Conservation (phyloP, 2,888 invertebrate species). For the Hecatera dysodea region DNA sequence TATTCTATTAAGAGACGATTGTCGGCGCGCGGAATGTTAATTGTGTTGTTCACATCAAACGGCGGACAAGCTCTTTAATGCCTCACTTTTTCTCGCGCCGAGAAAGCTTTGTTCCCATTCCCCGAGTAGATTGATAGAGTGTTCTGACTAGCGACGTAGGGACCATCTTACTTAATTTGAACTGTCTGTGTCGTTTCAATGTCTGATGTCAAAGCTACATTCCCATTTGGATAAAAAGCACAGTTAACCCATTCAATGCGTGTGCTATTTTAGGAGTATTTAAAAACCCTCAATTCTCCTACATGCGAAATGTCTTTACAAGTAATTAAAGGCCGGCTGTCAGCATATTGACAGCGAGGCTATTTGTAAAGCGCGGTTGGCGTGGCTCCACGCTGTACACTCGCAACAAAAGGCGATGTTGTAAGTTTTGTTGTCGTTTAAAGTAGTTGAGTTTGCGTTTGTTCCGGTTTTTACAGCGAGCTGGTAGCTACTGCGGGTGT, state of each 20-base stretch:
- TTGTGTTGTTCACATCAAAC: constrained; percentile 66
- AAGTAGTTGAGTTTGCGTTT: constrained; percentile 52
- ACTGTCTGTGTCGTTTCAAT: not conserved
- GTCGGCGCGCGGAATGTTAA: constrained; percentile 73
- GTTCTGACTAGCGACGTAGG: constrained; percentile 2
- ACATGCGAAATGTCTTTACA: not conserved
- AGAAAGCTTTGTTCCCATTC: constrained; percentile 39
- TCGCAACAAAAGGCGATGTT: constrained; percentile 54
- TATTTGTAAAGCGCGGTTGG: not conserved
- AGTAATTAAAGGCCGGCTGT: not conserved
- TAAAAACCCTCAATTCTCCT: not conserved
- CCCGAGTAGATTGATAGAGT: constrained; percentile 26
- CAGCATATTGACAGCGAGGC: not conserved
- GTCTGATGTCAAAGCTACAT: not conserved
- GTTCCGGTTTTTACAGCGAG: constrained; percentile 45
- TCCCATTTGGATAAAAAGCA: not conserved
- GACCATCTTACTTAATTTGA: constrained; percentile 35
- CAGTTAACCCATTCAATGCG: not conserved
- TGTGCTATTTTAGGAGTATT: not conserved
- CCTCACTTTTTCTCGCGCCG: constrained; percentile 23
- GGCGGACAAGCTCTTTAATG: constrained; percentile 30
- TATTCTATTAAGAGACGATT: constrained; percentile 74
- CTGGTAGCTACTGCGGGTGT: constrained; percentile 14
- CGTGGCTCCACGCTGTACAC: constrained; percentile 16
- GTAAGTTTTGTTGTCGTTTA: constrained; percentile 59